Evolutionary conservation across 2,113 vertebrate species (phyloP), one percentile per base, ranked within the genome.

Genomic region (Chamaetylas fuelleborni): DNA sequence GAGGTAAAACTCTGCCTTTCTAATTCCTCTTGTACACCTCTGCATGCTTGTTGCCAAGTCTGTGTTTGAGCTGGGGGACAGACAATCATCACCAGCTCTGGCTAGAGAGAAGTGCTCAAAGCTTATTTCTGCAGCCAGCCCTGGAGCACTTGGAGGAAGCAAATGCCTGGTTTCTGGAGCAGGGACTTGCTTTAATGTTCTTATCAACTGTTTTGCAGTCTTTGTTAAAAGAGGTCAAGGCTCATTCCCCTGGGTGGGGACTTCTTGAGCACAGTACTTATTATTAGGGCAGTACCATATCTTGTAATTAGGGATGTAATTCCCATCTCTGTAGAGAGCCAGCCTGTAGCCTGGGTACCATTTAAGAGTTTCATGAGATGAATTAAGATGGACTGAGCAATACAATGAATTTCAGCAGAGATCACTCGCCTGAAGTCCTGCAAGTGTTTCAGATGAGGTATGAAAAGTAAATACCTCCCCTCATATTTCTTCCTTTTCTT

Each of bases 291-390:
- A 91, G 65, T 64, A 93, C 82, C 48, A 26, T 81, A 82, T 93
- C 91, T 93, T 91, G 82, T 97, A 91, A 93, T 93, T 95, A 90
- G 92, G 88, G 92, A 93, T 95, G 91, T 91, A 96, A 93, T 96
- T 95, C 91, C 78, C 64, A 60, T 93, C 67, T 92, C 93, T 94
- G 85, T 64, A 70, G 94, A 96, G 92, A 90, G 71, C 42, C 88
- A 81, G 82, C 50, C 66, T 67, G 66, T 25, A 78, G 86, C 92
- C 92, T 88, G 62, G 83, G 71, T 88, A 23, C 95, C 81, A 61
- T 87, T 89, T 78, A 84, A 57, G 87, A 77, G 53, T 83, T 95
- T 76, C 91, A 90, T 64, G 79, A 96, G 93, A 90, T 95, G 90
- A 96, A 93, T 96, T 96, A 97, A 90, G 87, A 54, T 88, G 65